These are phyloP conservation scores for Colaptes auratus DNA, from an alignment of 2,113 vertebrate species.

Conservation along the genomic window DNA sequence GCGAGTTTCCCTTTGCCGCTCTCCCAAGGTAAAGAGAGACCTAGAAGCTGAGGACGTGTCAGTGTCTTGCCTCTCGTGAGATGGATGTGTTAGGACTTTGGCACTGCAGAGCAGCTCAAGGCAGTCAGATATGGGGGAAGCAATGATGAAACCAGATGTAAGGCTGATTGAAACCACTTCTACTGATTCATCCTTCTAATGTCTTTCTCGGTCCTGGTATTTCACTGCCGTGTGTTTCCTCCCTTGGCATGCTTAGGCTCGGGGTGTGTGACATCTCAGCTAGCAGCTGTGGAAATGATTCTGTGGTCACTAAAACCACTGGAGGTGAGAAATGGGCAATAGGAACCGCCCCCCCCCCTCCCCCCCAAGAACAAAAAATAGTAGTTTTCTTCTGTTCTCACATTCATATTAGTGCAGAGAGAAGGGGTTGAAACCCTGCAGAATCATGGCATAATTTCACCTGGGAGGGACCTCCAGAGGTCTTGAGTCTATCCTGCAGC, in stretches of 20 bases:
- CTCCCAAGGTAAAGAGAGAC: background rate
- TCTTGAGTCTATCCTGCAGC: background rate
- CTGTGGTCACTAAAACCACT: background rate
- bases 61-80: background rate
- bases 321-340: background rate
- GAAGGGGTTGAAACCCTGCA: background rate
- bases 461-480: background rate
- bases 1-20: background rate
- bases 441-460: background rate
- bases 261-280: slow-evolving; percentile 29
- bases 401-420: background rate
- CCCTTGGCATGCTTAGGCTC: slow-evolving; percentile 9
- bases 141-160: slow-evolving; percentile 32
- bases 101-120: background rate
- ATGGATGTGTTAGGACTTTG: background rate
- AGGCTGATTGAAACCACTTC: slow-evolving; percentile 13
- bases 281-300: slow-evolving; percentile 37
- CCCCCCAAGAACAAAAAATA: too few relatives aligned
- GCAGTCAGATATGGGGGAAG: background rate
- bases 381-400: background rate
- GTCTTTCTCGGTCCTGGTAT: slow-evolving; percentile 20
- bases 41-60: background rate
- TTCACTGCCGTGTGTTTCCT: background rate
- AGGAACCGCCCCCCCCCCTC: too few relatives aligned
- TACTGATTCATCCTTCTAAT: slow-evolving; percentile 27